phyloP scores from a whole-genome alignment of 2,113 vertebrate genomes.

The Odontesthes bonariensis region DNA sequence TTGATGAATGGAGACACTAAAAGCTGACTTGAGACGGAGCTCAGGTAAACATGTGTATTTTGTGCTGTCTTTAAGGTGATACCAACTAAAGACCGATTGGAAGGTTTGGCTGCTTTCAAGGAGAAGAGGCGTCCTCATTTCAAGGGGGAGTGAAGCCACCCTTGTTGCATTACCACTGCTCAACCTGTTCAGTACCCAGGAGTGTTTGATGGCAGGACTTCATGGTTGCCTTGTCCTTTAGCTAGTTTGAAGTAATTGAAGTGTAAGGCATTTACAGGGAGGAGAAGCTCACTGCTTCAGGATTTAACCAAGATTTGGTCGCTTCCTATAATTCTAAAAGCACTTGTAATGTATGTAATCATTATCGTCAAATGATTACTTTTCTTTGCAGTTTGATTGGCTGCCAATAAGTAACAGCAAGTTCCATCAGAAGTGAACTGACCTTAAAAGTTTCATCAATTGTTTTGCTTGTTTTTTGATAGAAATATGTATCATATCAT shows the following conservation, averaged over 20 bases:
- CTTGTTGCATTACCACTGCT: conserved; percentile 42
- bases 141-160: conserved; percentile 89
- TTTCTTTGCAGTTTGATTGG: background rate
- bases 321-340: background rate
- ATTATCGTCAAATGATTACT: background rate
- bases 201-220: conserved; percentile 2
- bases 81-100: conserved; percentile 95
- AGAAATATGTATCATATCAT: too few species aligned
- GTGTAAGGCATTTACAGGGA: too few species aligned
- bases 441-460: too few species aligned
- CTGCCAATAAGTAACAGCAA: background rate
- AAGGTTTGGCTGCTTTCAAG: conserved; percentile 96
- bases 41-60: background rate
- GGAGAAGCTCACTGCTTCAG: background rate
- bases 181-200: conserved; percentile 26
- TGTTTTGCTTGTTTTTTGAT: too few species aligned
- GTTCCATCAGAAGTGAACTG: background rate
- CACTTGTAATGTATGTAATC: background rate
- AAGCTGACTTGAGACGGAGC: background rate
- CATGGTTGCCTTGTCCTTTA: background rate
- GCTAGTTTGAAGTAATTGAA: conserved; percentile 7
- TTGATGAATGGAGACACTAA: background rate
- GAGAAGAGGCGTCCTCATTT: conserved; percentile 93
- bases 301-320: conserved; percentile 3
- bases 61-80: conserved; percentile 87